Evolutionary conservation across 2,113 vertebrate genomes (phyloP), one percentile per base, ranked within the genome.

Genomic region (Collichthys lucidus): DNA sequence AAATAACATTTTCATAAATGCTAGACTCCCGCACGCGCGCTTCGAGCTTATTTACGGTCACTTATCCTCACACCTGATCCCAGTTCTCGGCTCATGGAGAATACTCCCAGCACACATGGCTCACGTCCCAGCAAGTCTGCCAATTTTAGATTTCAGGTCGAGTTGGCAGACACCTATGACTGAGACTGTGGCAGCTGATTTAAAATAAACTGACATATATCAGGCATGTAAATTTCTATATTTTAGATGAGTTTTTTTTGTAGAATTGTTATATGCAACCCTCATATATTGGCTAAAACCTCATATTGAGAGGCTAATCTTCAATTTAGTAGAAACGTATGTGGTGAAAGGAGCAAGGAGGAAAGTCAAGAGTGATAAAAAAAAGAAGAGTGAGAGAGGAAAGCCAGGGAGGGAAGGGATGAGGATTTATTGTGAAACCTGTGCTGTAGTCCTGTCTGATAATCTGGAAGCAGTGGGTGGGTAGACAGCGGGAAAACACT

Each of bases 401-500:
- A 76, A 84, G 79, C 50, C 1, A 12, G 42, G 49, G 56, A 74
- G 61, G 61, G 47, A 83, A 75, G 11, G 69, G 75, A 86, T 77
- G 77, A 83, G 46, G 80, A 80, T 86, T 85, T 83, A 89, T 86
- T 49, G 82, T 87, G 68, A 77, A 82, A 87, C 77, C 83, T 82
- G 79, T 72, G 82, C 79, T 88, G 80, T 65, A 79, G 86, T 76
- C 80, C 72, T 88, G 87, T 84, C 85, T 91, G 77, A 86, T 88
- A 57, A 90, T 91, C 81, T 86, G 76, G 55, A 63, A 74, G 80
- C 86, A 53, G 80, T 90, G 82, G 89, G 84, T 74, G 88, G 86
- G 73, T 46, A 88, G 87, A 92, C 90, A 90, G 92, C 75, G 17
- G 72, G 76, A 85, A 87, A 89, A 88, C 74, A 81, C 59, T 74